Conservation (phyloP, 2,888 invertebrate genomes). For the Tineola bisselliella region DNA sequence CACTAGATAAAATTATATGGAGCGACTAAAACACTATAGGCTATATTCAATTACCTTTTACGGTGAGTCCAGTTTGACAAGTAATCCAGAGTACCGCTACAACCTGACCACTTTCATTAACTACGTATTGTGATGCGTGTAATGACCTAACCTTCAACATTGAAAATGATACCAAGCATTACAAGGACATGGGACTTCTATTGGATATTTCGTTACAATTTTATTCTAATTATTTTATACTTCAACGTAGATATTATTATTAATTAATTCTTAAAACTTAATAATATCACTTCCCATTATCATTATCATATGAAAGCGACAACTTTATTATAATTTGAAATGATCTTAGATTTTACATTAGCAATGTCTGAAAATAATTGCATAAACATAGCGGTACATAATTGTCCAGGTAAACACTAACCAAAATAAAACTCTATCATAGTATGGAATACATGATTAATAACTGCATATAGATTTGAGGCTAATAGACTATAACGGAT, state of each 20-base stretch:
- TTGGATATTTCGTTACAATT: too few relatives aligned
- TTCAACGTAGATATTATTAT: too few relatives aligned
- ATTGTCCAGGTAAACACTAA: slow-evolving; percentile 22
- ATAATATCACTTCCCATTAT: too few relatives aligned
- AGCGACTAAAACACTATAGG: background rate
- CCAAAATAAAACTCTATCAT: background rate
- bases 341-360: background rate
- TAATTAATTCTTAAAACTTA: too few relatives aligned
- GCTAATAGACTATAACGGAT: slow-evolving; percentile 34
- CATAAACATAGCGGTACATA: slow-evolving; percentile 27
- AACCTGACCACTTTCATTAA: slow-evolving; percentile 8
- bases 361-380: background rate
- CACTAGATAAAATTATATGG: background rate
- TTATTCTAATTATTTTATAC: too few relatives aligned
- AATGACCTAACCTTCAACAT: background rate
- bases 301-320: background rate
- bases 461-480: slow-evolving; percentile 25
- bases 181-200: background rate
- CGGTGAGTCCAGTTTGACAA: background rate
- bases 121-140: background rate
- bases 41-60: slow-evolving; percentile 10
- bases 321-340: too few relatives aligned
- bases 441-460: slow-evolving; percentile 25
- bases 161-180: background rate
- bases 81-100: slow-evolving; percentile 9